Percentiles rank a stretch among this genome's conserved stretches.
Conservation (phyloP, 2,113 vertebrate species). For the Diglossa brunneiventris region DNA sequence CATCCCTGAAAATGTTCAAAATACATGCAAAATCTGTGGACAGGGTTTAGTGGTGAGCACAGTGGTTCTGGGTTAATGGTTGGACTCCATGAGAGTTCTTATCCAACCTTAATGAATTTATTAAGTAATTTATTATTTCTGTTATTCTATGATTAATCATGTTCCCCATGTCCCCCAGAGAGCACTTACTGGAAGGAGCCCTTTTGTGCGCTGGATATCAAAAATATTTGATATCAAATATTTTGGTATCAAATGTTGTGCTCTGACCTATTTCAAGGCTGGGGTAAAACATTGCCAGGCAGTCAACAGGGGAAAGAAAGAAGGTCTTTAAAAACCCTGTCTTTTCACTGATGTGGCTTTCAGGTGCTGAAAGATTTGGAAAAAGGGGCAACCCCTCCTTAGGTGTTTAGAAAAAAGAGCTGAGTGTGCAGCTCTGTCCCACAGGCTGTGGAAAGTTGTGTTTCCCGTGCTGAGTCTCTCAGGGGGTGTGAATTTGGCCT, state of each 20-base stretch:
- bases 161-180: neutral
- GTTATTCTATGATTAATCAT: neutral
- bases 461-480: neutral
- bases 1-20: neutral
- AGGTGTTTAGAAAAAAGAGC: neutral
- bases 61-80: neutral
- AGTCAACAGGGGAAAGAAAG: fast-evolving
- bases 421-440: neutral
- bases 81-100: neutral
- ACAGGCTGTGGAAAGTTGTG: neutral
- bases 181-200: neutral
- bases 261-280: neutral
- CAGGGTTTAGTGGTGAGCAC: neutral
- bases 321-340: fast-evolving
- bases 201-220: neutral
- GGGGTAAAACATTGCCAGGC: neutral
- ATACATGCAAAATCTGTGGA: neutral
- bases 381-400: neutral
- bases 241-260: neutral
- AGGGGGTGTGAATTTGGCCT: neutral
- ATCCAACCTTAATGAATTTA: neutral
- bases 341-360: neutral
- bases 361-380: neutral
- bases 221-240: too few relatives aligned
- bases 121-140: neutral